Evolutionary conservation across 1,140 invertebrate species (phyloP).

Genomic region (Cylas formicarius): DNA sequence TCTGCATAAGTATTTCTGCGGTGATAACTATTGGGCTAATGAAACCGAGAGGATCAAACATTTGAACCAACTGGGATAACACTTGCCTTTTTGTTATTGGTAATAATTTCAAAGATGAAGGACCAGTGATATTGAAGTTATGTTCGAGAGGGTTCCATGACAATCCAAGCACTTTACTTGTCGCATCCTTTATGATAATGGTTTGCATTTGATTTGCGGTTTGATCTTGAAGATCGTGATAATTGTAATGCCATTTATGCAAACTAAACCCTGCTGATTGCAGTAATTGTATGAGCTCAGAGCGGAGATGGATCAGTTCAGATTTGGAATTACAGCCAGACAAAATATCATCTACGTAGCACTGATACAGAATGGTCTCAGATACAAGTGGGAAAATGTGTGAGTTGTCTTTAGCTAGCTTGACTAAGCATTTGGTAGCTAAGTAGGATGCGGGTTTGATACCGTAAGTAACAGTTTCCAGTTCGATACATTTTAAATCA

Average conservation of each 20-base stretch:
- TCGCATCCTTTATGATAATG: neutral
- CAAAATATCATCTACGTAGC: constrained; percentile 25
- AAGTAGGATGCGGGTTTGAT: neutral
- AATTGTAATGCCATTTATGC: constrained; percentile 17
- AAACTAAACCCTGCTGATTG: constrained; percentile 10
- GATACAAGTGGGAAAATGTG: constrained; percentile 19
- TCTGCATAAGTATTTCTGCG: constrained; percentile 25
- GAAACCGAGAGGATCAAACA: constrained; percentile 28
- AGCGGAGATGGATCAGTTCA: constrained; percentile 3
- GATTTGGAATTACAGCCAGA: constrained; percentile 1
- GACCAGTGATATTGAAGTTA: constrained; percentile 23
- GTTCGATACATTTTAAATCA: constrained; percentile 11
- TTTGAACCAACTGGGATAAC: constrained; percentile 18
- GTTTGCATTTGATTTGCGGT: neutral
- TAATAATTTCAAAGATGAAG: neutral
- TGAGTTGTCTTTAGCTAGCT: constrained; percentile 10
- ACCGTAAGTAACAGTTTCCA: constrained; percentile 13
- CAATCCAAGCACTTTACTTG: constrained; percentile 9
- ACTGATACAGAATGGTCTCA: constrained; percentile 15
- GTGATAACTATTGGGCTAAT: constrained; percentile 21
- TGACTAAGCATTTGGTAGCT: constrained; percentile 7
- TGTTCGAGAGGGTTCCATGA: constrained; percentile 6
- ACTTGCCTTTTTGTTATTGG: constrained; percentile 10
- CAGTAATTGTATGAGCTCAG: constrained; percentile 13
- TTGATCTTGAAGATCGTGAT: neutral